Conservation (phyloP, 2,113 vertebrate genomes). For the Chitala chitala region DNA sequence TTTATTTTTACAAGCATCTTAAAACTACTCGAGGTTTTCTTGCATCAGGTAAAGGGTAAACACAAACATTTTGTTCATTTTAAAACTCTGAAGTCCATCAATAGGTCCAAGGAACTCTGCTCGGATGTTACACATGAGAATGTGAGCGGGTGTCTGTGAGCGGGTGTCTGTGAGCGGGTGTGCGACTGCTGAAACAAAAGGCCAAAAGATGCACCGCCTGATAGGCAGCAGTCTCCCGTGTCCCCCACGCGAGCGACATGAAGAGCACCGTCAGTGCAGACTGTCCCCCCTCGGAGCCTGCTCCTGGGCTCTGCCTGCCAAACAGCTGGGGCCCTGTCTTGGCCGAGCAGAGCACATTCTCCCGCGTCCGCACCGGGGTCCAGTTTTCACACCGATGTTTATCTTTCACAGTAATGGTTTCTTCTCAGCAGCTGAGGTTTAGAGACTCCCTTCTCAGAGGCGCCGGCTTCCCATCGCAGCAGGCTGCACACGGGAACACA, state of each 20-base stretch:
- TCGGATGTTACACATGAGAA: background rate
- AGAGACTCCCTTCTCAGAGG: background rate
- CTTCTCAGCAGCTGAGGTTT: background rate
- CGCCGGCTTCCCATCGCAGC: constrained; percentile 10
- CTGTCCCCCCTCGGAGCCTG: background rate
- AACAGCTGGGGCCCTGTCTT: constrained; percentile 20
- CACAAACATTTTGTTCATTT: too few relatives aligned
- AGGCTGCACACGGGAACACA: background rate
- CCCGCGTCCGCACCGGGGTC: background rate
- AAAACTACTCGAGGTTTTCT: too few relatives aligned
- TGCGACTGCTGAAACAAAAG: background rate
- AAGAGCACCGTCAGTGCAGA: constrained; percentile 12
- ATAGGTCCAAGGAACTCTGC: too few relatives aligned
- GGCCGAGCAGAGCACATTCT: constrained; percentile 1
- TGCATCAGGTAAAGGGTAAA: too few relatives aligned
- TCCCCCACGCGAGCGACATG: background rate
- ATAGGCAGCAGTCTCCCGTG: background rate
- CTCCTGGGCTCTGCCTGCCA: background rate
- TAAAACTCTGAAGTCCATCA: too few relatives aligned
- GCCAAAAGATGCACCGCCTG: background rate
- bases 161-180: background rate
- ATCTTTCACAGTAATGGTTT: constrained; percentile 19
- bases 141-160: background rate
- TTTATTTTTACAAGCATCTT: too few relatives aligned
- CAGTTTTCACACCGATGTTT: constrained; percentile 24